These are phyloP conservation scores for Tenthredo livida DNA, from an alignment of 2,888 invertebrate genomes.

Conservation along the genomic window DNA sequence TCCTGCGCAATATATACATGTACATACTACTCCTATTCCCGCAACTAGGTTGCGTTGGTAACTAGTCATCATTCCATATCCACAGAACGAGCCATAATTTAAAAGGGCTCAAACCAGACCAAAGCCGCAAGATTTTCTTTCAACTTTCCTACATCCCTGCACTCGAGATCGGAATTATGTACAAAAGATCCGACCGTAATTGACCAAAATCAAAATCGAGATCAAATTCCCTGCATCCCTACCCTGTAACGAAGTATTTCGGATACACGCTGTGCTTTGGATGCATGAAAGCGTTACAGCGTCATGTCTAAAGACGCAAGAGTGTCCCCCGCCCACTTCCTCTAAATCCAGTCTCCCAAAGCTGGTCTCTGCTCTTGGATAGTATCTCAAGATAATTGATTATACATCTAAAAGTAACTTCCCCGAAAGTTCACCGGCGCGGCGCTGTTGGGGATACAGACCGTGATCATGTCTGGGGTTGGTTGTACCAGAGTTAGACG, in stretches of 20 bases:
- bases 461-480: not conserved
- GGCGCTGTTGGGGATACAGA: not conserved
- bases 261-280: too few species aligned
- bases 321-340: too few species aligned
- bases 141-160: not conserved
- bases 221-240: not conserved
- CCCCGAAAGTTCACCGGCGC: not conserved
- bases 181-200: not conserved
- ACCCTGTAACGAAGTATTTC: not conserved
- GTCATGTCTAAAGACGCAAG: not conserved
- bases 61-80: not conserved
- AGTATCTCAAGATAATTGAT: constrained; percentile 20
- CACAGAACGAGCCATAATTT: not conserved
- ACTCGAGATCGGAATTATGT: not conserved
- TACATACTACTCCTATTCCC: not conserved
- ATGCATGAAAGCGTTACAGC: not conserved
- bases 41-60: not conserved
- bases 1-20: too few species aligned
- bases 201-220: not conserved
- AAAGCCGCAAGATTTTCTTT: not conserved
- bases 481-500: not conserved
- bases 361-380: not conserved
- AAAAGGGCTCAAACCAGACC: not conserved
- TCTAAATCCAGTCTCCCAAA: not conserved
- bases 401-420: not conserved